Evolutionary conservation across 2,888 invertebrate genomes (phyloP).

Genomic region (Megastigmus dorsalis): DNA sequence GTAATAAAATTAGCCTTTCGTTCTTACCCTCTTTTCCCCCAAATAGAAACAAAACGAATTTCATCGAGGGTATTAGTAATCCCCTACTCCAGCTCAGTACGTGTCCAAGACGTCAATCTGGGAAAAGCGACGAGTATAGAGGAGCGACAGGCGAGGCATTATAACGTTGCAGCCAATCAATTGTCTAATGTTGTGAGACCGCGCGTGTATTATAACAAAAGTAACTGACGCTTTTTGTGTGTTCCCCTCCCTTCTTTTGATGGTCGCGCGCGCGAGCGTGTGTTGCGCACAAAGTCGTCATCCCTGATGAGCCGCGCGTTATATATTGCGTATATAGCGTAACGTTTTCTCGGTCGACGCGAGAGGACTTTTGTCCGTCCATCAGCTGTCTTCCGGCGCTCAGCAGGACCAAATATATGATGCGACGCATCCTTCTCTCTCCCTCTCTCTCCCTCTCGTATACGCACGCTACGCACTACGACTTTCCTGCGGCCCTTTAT

Average conservation of each 20-base stretch:
- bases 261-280: background rate
- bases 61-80: background rate
- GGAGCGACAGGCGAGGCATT: background rate
- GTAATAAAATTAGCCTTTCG: background rate
- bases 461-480: background rate
- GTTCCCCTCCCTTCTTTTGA: too few species aligned
- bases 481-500: background rate
- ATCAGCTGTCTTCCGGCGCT: conserved; percentile 65
- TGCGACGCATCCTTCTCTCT: background rate
- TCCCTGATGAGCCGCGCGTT: conserved; percentile 1
- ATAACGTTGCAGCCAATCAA: conserved; percentile 37
- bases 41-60: conserved; percentile 17
- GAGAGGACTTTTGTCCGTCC: conserved; percentile 67
- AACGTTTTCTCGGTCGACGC: conserved; percentile 52
- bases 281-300: conserved; percentile 26
- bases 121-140: too few species aligned
- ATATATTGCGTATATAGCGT: background rate
- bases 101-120: conserved; percentile 43
- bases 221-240: conserved; percentile 31
- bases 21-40: background rate
- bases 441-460: background rate
- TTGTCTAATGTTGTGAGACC: conserved; percentile 29
- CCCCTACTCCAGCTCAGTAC: background rate
- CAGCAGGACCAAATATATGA: conserved; percentile 50
- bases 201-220: conserved; percentile 12